Conservation (phyloP, 1,140 invertebrate genomes). For the Adoxophyes honmai region DNA sequence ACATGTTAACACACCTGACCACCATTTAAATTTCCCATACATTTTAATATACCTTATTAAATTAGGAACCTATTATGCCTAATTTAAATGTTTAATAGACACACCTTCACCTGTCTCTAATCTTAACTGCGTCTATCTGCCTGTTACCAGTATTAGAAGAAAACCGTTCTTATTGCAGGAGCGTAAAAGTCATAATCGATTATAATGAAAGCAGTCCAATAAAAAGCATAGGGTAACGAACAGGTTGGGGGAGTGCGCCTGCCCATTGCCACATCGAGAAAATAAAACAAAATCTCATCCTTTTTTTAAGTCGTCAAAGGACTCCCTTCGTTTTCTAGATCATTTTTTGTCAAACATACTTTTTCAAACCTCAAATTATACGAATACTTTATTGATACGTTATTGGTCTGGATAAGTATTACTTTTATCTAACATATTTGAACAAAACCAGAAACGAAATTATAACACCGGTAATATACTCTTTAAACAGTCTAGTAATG, state of each 20-base stretch:
- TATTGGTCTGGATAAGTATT: too few species aligned
- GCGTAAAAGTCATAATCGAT: neutral
- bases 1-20: too few species aligned
- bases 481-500: too few species aligned
- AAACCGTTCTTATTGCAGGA: neutral
- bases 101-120: constrained; percentile 12
- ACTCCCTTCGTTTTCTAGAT: too few species aligned
- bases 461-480: too few species aligned
- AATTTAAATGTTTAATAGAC: constrained; percentile 15
- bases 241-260: constrained; percentile 1
- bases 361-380: too few species aligned
- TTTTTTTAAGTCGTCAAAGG: too few species aligned
- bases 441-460: too few species aligned
- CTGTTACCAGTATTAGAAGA: neutral
- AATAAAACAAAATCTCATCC: too few species aligned
- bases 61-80: constrained; percentile 9
- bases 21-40: neutral
- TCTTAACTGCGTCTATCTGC: constrained; percentile 5
- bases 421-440: too few species aligned
- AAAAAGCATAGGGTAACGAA: constrained; percentile 13
- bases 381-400: too few species aligned
- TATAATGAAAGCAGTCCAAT: neutral
- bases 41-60: constrained; percentile 10
- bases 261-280: neutral
- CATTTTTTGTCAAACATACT: too few species aligned